Evolutionary conservation across 2,888 invertebrate species (phyloP).

Genomic region (Drosophila basisetae): DNA sequence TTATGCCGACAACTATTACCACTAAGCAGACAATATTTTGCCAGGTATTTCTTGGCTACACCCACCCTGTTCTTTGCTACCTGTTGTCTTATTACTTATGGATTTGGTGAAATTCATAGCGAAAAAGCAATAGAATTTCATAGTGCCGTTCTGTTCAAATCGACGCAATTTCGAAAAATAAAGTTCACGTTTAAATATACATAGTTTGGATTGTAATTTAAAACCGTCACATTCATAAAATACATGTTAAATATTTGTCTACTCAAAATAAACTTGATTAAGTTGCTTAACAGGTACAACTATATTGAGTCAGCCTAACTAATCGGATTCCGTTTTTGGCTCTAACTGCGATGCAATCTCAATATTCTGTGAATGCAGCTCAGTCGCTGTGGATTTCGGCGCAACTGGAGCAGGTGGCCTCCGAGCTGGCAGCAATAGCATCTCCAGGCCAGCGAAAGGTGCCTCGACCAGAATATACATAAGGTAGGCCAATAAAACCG

Average conservation of each 20-base stretch:
- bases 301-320: background rate
- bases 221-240: too few species aligned
- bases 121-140: too few species aligned
- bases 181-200: too few species aligned
- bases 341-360: conserved; percentile 3
- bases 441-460: conserved; percentile 53
- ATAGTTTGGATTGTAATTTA: too few species aligned
- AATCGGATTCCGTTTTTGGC: conserved; percentile 1
- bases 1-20: background rate
- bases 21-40: background rate
- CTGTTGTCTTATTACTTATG: too few species aligned
- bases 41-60: background rate
- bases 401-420: conserved; percentile 1
- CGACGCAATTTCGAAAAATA: too few species aligned
- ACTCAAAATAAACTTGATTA: background rate
- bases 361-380: background rate
- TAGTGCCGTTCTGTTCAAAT: too few species aligned
- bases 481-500: conserved; percentile 58
- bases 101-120: too few species aligned
- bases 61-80: too few species aligned
- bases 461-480: conserved; percentile 55
- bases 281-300: background rate
- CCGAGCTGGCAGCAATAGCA: conserved; percentile 42
- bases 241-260: too few species aligned
- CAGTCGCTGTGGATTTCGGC: background rate